A percentile compares a stretch with the other conserved stretches of the same genome.
phyloP scores from a whole-genome alignment of 2,113 vertebrate species.

The Narcine bancroftii region DNA sequence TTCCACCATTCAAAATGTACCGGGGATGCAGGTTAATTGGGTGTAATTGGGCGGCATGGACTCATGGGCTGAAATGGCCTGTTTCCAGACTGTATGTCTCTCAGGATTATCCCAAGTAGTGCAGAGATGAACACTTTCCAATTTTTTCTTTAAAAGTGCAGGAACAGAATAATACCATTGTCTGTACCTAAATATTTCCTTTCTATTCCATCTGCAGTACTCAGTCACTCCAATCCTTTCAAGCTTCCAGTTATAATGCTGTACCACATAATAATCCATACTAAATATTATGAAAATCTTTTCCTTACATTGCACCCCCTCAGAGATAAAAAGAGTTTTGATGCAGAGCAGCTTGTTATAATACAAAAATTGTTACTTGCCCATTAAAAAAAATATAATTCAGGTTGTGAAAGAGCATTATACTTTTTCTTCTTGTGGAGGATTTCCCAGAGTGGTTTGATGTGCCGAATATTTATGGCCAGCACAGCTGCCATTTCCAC shows the following conservation, averaged over 20 bases:
- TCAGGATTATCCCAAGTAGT: too few species aligned
- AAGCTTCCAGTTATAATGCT: not conserved
- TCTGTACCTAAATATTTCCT: not conserved
- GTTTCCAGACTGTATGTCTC: too few species aligned
- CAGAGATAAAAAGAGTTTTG: too few species aligned
- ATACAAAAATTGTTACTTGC: not conserved
- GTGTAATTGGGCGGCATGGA: too few species aligned
- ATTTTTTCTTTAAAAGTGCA: not conserved
- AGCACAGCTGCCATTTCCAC: not conserved
- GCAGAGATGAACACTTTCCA: not conserved
- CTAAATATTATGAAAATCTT: not conserved
- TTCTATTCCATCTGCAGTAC: not conserved
- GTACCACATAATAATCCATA: not conserved
- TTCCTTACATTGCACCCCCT: not conserved
- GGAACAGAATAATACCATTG: not conserved
- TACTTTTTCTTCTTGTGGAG: not conserved
- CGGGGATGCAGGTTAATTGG: too few species aligned
- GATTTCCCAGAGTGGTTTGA: not conserved
- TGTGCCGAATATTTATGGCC: not conserved
- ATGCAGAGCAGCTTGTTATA: not conserved
- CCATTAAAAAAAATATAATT: not conserved
- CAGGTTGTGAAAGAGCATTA: not conserved
- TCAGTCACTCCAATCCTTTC: not conserved
- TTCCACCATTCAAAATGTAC: too few species aligned
- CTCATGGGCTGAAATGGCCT: too few species aligned